A percentile compares a stretch with the other conserved stretches of the same genome.
phyloP scores from a whole-genome alignment of 2,797 vertebrate species.

The Enteromius viviparus region DNA sequence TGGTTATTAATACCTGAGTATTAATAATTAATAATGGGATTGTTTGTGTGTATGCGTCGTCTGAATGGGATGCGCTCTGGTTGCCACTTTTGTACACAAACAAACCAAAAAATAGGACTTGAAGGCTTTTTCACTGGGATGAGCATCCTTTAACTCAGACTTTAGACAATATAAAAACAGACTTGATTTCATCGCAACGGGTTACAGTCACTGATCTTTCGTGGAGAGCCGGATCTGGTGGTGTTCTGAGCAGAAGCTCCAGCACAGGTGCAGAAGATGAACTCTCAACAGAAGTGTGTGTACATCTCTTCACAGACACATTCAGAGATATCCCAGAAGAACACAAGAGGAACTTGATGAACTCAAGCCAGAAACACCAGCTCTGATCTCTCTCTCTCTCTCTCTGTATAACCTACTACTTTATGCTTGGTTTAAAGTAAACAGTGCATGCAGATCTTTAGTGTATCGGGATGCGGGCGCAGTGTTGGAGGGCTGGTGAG shows the following conservation, averaged over 20 bases:
- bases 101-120: constrained; percentile 11
- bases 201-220: constrained; percentile 21
- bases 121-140: not conserved
- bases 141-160: constrained; percentile 18
- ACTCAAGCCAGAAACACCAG: constrained; percentile 74
- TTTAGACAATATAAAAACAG: constrained; percentile 25
- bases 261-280: not conserved
- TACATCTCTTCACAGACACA: not conserved
- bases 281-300: no score
- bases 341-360: not conserved
- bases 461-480: constrained; percentile 34
- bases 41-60: constrained; percentile 59
- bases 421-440: constrained; percentile 76
- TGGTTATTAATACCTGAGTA: constrained; percentile 74
- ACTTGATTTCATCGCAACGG: not conserved
- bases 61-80: constrained; percentile 67
- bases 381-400: constrained; percentile 67
- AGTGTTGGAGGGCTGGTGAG: constrained; percentile 57
- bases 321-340: constrained; percentile 27
- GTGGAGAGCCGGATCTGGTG: not conserved
- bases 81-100: constrained; percentile 64
- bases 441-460: constrained; percentile 79
- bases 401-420: constrained; percentile 72
- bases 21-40: constrained; percentile 59
- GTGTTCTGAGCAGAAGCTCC: not conserved